phyloP scores from a whole-genome alignment of 2,113 vertebrate species.

The Leucoraja erinaceus region DNA sequence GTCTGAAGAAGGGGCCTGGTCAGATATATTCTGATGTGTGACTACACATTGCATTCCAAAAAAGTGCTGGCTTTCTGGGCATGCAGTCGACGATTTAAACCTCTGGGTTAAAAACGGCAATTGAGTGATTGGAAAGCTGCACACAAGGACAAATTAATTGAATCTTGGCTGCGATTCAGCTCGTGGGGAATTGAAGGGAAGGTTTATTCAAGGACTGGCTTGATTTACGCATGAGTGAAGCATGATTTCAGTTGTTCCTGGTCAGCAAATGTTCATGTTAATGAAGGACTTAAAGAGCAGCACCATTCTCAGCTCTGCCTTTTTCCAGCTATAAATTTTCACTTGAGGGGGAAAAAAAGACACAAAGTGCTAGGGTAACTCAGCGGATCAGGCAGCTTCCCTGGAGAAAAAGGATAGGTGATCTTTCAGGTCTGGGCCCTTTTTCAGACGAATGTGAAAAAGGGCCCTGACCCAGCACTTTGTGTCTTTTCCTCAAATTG shows the following conservation, averaged over 20 bases:
- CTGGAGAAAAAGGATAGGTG: no score
- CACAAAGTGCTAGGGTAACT: no score
- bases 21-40: neutral
- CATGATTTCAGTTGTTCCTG: neutral
- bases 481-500: no score
- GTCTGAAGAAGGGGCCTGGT: no score
- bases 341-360: no score
- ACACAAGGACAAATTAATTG: conserved; percentile 6
- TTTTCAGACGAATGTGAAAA: no score
- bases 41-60: neutral
- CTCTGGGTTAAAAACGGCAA: neutral
- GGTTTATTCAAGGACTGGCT: neutral
- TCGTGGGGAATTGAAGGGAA: neutral
- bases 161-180: conserved; percentile 20
- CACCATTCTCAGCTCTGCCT: neutral
- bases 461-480: no score
- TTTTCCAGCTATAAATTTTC: neutral
- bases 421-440: no score
- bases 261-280: neutral
- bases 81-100: neutral
- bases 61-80: neutral
- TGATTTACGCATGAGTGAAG: neutral
- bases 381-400: no score
- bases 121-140: conserved; percentile 4
- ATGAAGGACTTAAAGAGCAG: neutral